Evolutionary conservation across 1,140 invertebrate genomes (phyloP).

Genomic region (Sarcophaga peregrina): DNA sequence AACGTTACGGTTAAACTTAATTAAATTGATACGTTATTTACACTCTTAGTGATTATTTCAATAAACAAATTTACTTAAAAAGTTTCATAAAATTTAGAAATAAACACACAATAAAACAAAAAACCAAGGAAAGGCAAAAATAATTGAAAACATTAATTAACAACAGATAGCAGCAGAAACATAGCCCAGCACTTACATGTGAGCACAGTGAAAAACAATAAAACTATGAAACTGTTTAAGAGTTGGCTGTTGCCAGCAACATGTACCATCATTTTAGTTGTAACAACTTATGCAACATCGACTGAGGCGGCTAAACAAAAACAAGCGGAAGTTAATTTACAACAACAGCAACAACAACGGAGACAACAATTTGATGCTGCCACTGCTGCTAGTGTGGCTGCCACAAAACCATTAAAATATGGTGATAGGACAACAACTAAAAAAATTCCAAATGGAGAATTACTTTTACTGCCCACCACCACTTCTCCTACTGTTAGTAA

Average conservation of each 20-base stretch:
- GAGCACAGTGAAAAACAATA: neutral
- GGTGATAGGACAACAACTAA: constrained; percentile 17
- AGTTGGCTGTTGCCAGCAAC: constrained; percentile 1
- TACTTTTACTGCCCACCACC: neutral
- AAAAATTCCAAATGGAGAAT: constrained; percentile 3
- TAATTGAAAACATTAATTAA: too few relatives aligned
- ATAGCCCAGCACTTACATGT: too few relatives aligned
- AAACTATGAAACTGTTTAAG: constrained; percentile 5
- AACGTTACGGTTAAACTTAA: too few relatives aligned
- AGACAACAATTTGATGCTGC: too few relatives aligned
- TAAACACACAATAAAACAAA: too few relatives aligned
- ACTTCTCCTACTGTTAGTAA: neutral
- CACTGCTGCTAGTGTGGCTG: neutral
- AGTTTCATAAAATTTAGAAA: too few relatives aligned
- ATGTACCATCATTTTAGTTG: constrained; percentile 12
- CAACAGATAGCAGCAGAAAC: too few relatives aligned
- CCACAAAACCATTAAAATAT: constrained; percentile 29
- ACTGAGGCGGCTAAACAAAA: constrained; percentile 1
- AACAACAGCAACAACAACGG: neutral
- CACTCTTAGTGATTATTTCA: too few relatives aligned
- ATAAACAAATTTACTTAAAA: too few relatives aligned
- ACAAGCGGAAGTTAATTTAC: constrained; percentile 37
- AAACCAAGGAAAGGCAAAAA: too few relatives aligned
- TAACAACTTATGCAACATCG: constrained; percentile 32
- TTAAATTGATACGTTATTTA: too few relatives aligned